Conservation (phyloP, 2,888 invertebrate genomes). For the Leptinotarsa haldemani region DNA sequence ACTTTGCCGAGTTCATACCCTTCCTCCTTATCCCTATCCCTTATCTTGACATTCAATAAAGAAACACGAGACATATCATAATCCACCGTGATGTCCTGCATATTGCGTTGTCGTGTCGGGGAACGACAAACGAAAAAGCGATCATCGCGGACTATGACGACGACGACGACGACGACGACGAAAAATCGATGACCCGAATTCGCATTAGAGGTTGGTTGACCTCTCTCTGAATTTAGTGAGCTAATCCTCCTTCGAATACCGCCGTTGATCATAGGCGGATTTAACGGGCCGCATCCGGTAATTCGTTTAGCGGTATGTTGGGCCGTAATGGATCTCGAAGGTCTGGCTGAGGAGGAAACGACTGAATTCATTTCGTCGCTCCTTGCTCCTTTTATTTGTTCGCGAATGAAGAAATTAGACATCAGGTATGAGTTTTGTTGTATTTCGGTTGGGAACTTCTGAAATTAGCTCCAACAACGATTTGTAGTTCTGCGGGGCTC, state of each 20-base stretch:
- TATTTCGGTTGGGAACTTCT: too few relatives aligned
- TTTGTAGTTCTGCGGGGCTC: too few relatives aligned
- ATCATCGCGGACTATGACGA: too few relatives aligned
- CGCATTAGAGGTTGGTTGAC: slow-evolving; percentile 39
- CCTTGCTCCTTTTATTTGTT: neutral
- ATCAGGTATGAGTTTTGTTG: too few relatives aligned
- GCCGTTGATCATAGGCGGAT: slow-evolving; percentile 25
- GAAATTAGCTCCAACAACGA: too few relatives aligned
- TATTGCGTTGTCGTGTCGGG: slow-evolving; percentile 25
- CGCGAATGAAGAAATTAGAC: too few relatives aligned
- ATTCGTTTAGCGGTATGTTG: slow-evolving; percentile 17
- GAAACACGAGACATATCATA: slow-evolving; percentile 17
- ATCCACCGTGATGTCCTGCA: slow-evolving; percentile 17
- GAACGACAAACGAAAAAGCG: slow-evolving; percentile 6
- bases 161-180: neutral
- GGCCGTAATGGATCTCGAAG: slow-evolving; percentile 16
- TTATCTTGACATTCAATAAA: neutral
- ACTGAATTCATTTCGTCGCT: neutral
- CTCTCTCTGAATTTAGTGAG: slow-evolving; percentile 31
- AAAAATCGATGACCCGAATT: slow-evolving; percentile 42
- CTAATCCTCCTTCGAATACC: slow-evolving; percentile 20
- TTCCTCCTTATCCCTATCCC: too few relatives aligned
- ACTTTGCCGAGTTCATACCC: too few relatives aligned
- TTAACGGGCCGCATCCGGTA: slow-evolving; percentile 14
- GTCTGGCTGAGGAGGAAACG: neutral